Evolutionary conservation across 2,888 invertebrate species (phyloP).

Genomic region (Dasysyrphus tricinctus): DNA sequence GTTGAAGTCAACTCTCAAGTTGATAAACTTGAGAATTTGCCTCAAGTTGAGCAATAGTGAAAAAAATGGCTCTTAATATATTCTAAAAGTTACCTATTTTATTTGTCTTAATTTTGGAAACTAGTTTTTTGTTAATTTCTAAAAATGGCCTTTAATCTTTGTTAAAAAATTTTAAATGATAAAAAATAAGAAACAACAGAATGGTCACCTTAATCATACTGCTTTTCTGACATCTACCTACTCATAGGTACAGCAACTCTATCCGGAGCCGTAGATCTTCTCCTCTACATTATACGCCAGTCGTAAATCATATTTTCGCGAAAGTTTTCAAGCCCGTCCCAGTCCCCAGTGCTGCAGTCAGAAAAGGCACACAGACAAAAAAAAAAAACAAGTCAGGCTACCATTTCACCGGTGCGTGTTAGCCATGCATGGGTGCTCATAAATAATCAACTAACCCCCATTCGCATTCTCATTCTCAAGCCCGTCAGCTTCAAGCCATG

Average conservation of each 20-base stretch:
- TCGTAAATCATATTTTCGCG: constrained; percentile 72
- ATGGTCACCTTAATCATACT: not conserved
- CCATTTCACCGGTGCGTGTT: constrained; percentile 70
- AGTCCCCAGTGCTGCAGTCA: not conserved
- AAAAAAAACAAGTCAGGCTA: constrained; percentile 34
- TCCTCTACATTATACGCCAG: constrained; percentile 29
- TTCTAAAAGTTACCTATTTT: too few relatives aligned
- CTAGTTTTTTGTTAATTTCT: too few relatives aligned
- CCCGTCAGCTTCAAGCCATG: constrained; percentile 42
- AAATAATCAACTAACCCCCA: constrained; percentile 71
- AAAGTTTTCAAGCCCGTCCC: constrained; percentile 67
- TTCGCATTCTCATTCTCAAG: constrained; percentile 30
- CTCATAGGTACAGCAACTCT: constrained; percentile 26
- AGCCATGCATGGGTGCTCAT: constrained; percentile 71
- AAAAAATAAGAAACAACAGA: not conserved
- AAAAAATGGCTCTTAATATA: too few relatives aligned
- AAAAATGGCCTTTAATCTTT: too few relatives aligned
- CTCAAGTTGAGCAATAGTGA: too few relatives aligned
- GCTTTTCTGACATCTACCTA: not conserved
- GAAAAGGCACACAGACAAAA: constrained; percentile 23
- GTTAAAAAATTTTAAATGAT: too few relatives aligned
- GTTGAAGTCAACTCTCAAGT: too few relatives aligned
- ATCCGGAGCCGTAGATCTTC: constrained; percentile 51
- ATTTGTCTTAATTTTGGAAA: too few relatives aligned
- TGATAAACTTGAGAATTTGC: too few relatives aligned